Evolutionary conservation across 2,113 vertebrate species (phyloP).

Genomic region (Tylochromis polylepis): DNA sequence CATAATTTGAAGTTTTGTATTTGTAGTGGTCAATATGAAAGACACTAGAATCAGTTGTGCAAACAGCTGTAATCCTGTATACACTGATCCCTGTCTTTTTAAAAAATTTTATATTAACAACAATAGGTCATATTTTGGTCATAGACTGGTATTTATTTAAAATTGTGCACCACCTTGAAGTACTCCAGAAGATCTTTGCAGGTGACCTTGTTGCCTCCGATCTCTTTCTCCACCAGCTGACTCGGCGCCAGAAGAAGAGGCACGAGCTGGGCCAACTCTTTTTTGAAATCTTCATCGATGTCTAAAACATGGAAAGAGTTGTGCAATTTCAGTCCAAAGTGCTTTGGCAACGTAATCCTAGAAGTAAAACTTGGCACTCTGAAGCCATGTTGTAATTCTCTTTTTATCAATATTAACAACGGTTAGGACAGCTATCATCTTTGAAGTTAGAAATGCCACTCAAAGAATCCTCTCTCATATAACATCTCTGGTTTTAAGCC

Average conservation of each 20-base stretch:
- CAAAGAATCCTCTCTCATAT: background rate
- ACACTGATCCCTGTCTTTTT: background rate
- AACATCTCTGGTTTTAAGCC: background rate
- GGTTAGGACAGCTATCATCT: background rate
- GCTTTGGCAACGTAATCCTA: background rate
- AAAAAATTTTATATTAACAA: background rate
- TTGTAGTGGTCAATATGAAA: background rate
- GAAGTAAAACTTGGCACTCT: background rate
- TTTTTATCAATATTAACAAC: background rate
- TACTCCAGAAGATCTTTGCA: conserved; percentile 95
- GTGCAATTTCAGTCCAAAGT: background rate
- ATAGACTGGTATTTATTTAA: background rate
- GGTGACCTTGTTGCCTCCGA: conserved; percentile 90
- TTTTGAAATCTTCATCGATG: conserved; percentile 90
- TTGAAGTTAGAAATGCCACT: background rate
- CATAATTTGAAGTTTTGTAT: background rate
- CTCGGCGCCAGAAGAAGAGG: conserved; percentile 88
- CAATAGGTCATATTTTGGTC: background rate
- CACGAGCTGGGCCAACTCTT: conserved; percentile 78
- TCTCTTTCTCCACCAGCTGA: conserved; percentile 91
- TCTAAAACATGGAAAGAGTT: conserved; percentile 65
- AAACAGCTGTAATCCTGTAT: background rate
- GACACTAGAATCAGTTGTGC: background rate
- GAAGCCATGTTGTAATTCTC: background rate
- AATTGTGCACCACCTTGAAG: conserved; percentile 84